These are phyloP conservation scores for Conomelus anceps DNA, from an alignment of 2,888 invertebrate species.

Conservation along the genomic window DNA sequence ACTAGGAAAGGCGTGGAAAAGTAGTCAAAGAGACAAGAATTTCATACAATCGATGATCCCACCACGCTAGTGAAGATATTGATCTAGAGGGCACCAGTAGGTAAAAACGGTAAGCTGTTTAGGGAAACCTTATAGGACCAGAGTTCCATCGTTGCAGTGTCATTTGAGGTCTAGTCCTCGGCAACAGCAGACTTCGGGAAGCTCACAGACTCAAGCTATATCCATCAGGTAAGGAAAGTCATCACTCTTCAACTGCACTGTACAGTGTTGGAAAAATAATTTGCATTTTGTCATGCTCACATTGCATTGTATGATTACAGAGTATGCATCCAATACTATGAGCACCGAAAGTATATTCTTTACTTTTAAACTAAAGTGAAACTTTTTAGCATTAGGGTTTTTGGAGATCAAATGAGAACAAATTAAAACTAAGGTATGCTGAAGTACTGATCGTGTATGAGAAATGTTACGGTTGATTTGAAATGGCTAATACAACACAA, in stretches of 20 bases:
- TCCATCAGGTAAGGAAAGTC: neutral
- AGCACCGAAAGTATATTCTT: no score
- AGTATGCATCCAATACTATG: no score
- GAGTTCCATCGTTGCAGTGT: neutral
- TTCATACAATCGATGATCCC: neutral
- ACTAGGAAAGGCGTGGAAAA: neutral
- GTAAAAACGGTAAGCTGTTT: neutral
- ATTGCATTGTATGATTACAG: no score
- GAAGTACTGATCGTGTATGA: no score
- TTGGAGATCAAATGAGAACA: no score
- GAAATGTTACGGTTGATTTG: no score
- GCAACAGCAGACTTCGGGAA: neutral
- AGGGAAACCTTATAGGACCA: neutral
- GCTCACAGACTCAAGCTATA: neutral
- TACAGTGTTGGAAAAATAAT: neutral
- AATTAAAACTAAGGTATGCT: no score
- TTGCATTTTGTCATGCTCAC: no score
- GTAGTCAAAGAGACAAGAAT: neutral
- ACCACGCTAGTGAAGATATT: neutral
- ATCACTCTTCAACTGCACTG: neutral
- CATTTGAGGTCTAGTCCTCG: neutral
- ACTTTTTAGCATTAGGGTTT: no score
- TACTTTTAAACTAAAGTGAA: no score
- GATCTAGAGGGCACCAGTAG: neutral
- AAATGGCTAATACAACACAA: no score